Evolutionary conservation across 2,113 vertebrate genomes (phyloP).

Genomic region (Girardinichthys multiradiatus): DNA sequence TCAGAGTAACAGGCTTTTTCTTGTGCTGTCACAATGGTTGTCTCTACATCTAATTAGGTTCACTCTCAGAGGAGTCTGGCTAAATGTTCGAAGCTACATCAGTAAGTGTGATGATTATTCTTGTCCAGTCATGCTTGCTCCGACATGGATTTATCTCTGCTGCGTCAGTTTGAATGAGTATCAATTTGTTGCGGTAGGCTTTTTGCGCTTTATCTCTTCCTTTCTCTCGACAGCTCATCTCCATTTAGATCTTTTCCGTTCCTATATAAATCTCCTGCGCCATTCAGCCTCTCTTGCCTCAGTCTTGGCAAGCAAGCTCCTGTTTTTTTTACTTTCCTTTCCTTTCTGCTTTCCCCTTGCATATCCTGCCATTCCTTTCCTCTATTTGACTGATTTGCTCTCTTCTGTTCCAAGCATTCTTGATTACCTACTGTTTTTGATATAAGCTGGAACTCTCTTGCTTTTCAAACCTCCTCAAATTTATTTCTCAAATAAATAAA

Average conservation of each 20-base stretch:
- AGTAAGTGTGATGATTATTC: slow-evolving; percentile 58
- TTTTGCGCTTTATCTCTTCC: neutral
- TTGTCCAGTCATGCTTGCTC: slow-evolving; percentile 54
- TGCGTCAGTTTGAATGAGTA: slow-evolving; percentile 59
- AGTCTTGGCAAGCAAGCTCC: neutral
- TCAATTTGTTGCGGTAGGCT: slow-evolving; percentile 36
- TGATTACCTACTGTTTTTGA: no score
- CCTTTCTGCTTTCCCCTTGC: slow-evolving; percentile 27
- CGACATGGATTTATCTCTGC: slow-evolving; percentile 53
- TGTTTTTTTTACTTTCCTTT: neutral
- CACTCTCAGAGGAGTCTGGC: slow-evolving; percentile 22
- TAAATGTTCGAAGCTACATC: slow-evolving; percentile 43
- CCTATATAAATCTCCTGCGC: neutral
- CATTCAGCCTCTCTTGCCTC: slow-evolving; percentile 1
- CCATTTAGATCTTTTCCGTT: neutral
- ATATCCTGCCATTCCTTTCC: no score
- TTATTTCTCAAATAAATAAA: no score
- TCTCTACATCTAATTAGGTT: slow-evolving; percentile 24
- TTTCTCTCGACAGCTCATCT: slow-evolving; percentile 5
- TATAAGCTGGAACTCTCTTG: no score
- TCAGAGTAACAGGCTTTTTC: neutral
- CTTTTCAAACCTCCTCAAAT: no score
- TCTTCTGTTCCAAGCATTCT: no score
- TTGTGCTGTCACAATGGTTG: slow-evolving; percentile 3
- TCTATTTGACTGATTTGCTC: no score